These are phyloP conservation scores for Neolamprologus longior DNA, from an alignment of 2,113 vertebrate species.

Conservation along the genomic window DNA sequence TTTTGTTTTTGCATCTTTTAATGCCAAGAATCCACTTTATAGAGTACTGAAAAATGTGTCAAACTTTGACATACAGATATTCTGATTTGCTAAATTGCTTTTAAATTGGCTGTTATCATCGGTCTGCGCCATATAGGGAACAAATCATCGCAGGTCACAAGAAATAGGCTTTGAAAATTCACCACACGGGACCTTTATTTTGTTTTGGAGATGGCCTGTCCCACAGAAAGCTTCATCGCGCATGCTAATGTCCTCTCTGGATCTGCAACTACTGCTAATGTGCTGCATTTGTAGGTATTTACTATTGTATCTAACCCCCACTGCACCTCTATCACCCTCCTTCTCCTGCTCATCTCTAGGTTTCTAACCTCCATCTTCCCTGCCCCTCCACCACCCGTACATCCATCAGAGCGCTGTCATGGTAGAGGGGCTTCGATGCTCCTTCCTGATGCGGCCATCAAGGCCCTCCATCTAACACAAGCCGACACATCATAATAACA, in stretches of 20 bases:
- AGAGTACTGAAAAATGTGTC: not conserved
- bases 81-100: conserved; percentile 34
- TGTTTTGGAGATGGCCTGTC: conserved; percentile 48
- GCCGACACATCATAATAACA: conserved; percentile 81
- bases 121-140: conserved; percentile 10
- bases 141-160: conserved; percentile 30
- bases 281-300: conserved; percentile 45
- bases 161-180: conserved; percentile 24
- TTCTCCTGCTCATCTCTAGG: conserved; percentile 46
- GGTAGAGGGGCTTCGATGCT: conserved; percentile 60
- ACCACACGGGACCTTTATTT: conserved; percentile 39
- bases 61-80: conserved; percentile 12
- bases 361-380: conserved; percentile 59
- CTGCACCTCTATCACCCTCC: conserved; percentile 37
- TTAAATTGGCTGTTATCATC: conserved; percentile 38
- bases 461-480: conserved; percentile 72
- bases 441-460: conserved; percentile 69
- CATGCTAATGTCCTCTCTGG: conserved; percentile 48
- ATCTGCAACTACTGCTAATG: conserved; percentile 55
- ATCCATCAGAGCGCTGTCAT: conserved; percentile 70
- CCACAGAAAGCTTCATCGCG: conserved; percentile 30
- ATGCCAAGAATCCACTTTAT: not conserved
- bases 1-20: not conserved
- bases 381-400: conserved; percentile 58
- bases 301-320: conserved; percentile 42